A percentile compares a stretch with the other conserved stretches of the same genome.
Conservation (phyloP, 2,888 invertebrate genomes). For the Odontocolon sp. region DNA sequence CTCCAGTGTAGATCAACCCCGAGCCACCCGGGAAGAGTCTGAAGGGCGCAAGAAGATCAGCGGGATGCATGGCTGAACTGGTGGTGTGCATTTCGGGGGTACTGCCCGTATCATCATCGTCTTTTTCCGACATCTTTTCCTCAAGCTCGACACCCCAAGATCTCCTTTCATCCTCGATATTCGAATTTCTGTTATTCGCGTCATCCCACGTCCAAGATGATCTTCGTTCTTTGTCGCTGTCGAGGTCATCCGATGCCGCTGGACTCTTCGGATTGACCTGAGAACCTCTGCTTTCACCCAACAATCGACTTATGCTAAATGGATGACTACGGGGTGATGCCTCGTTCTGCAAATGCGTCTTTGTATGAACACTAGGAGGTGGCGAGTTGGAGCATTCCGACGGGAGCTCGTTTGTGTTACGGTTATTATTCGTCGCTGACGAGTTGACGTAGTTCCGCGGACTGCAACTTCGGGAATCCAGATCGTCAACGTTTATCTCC, state of each 20-base stretch:
- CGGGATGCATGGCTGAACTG: conserved; percentile 67
- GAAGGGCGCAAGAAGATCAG: conserved; percentile 73
- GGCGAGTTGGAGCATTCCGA: conserved; percentile 75
- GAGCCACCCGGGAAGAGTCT: conserved; percentile 75
- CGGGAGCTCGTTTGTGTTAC: conserved; percentile 59
- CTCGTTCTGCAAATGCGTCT: conserved; percentile 72
- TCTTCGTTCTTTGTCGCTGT: conserved; percentile 76
- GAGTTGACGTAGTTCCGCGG: conserved; percentile 69
- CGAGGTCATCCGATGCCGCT: conserved; percentile 71
- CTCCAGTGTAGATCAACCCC: conserved; percentile 81
- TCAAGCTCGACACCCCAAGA: conserved; percentile 76
- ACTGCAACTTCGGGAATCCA: conserved; percentile 76
- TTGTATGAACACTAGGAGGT: conserved; percentile 70
- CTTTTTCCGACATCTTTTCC: conserved; percentile 77
- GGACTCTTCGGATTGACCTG: conserved; percentile 72
- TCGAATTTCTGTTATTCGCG: conserved; percentile 67
- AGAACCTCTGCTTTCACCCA: conserved; percentile 72
- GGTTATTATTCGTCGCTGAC: conserved; percentile 49
- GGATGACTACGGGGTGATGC: conserved; percentile 76
- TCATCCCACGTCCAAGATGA: conserved; percentile 76
- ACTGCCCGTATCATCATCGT: conserved; percentile 77
- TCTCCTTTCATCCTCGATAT: conserved; percentile 74
- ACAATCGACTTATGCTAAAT: conserved; percentile 78
- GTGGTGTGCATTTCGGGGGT: conserved; percentile 72
- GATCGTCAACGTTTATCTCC: conserved; percentile 79